phyloP scores from a whole-genome alignment of 2,797 vertebrate genomes.

The Schizopygopsis pylzovi region DNA sequence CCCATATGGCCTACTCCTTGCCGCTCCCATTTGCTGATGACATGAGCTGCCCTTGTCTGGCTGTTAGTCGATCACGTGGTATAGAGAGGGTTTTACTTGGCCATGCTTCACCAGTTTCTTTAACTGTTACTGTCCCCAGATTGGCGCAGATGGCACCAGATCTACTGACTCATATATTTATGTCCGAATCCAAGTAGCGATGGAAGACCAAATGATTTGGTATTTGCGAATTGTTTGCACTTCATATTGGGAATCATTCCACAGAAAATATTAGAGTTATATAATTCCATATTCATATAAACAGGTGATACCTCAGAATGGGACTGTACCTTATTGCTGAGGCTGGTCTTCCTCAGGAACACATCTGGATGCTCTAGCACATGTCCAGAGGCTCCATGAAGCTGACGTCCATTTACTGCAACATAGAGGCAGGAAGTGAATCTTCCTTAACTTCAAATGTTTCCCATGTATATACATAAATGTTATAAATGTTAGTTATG shows the following conservation, averaged over 20 bases:
- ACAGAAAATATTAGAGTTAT: neutral
- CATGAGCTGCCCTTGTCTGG: conserved; percentile 64
- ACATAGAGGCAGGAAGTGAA: conserved; percentile 5
- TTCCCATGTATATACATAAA: neutral
- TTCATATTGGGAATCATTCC: neutral
- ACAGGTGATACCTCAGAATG: neutral
- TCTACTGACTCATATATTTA: conserved; percentile 54
- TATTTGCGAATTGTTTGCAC: neutral
- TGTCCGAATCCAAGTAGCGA: conserved; percentile 28
- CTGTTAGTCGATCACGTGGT: conserved; percentile 69
- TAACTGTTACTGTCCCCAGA: conserved; percentile 49
- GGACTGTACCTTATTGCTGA: conserved; percentile 79
- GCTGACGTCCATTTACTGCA: conserved; percentile 83
- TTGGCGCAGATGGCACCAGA: conserved; percentile 29
- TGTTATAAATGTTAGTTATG: neutral
- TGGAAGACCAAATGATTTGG: conserved; percentile 12
- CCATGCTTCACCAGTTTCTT: conserved; percentile 60
- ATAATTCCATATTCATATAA: neutral
- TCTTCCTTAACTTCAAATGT: neutral
- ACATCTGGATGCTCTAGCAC: conserved; percentile 73
- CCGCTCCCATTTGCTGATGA: conserved; percentile 60
- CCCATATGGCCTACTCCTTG: conserved; percentile 68
- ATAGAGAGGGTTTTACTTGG: conserved; percentile 64
- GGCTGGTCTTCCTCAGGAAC: conserved; percentile 77
- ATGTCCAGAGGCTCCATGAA: conserved; percentile 72